Conservation (phyloP, 1,140 invertebrate genomes). For the Macrocentrus cingulum region DNA sequence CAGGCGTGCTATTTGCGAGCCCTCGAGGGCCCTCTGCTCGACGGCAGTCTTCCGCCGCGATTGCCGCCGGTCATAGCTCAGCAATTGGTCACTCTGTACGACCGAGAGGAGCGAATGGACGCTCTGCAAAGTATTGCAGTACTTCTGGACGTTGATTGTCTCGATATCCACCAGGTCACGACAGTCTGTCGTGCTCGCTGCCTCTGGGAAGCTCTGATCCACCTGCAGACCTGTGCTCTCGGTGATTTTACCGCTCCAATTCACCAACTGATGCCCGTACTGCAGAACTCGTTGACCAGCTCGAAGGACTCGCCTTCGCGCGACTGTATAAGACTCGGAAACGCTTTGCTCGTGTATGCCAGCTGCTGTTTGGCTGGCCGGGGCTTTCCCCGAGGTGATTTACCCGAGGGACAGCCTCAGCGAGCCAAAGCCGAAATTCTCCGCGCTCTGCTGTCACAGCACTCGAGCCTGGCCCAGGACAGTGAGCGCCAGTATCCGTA, state of each 20-base stretch:
- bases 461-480: slow-evolving; percentile 68
- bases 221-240: slow-evolving; percentile 85
- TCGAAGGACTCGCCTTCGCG: slow-evolving; percentile 41
- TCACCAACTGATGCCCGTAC: slow-evolving; percentile 71
- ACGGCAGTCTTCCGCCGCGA: slow-evolving; percentile 55
- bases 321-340: slow-evolving; percentile 70
- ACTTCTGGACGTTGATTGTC: slow-evolving; percentile 77
- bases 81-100: slow-evolving; percentile 65
- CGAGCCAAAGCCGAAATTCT: slow-evolving; percentile 78
- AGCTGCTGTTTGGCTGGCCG: slow-evolving; percentile 92
- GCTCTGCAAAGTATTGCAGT: slow-evolving; percentile 80
- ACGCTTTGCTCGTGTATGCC: slow-evolving; percentile 88
- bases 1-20: slow-evolving; percentile 57
- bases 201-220: slow-evolving; percentile 85
- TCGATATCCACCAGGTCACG: slow-evolving; percentile 89
- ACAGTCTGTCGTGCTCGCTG: slow-evolving; percentile 76
- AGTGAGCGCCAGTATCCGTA: slow-evolving; percentile 78
- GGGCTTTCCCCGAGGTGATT: slow-evolving; percentile 84
- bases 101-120: slow-evolving; percentile 60
- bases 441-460: slow-evolving; percentile 65
- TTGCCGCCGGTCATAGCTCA: slow-evolving; percentile 70
- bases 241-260: slow-evolving; percentile 82
- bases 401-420: slow-evolving; percentile 70
- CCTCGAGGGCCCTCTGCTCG: slow-evolving; percentile 59
- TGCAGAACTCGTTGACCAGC: slow-evolving; percentile 53